Conservation (phyloP, 2,797 vertebrate genomes). For the Acanthurus tractus region DNA sequence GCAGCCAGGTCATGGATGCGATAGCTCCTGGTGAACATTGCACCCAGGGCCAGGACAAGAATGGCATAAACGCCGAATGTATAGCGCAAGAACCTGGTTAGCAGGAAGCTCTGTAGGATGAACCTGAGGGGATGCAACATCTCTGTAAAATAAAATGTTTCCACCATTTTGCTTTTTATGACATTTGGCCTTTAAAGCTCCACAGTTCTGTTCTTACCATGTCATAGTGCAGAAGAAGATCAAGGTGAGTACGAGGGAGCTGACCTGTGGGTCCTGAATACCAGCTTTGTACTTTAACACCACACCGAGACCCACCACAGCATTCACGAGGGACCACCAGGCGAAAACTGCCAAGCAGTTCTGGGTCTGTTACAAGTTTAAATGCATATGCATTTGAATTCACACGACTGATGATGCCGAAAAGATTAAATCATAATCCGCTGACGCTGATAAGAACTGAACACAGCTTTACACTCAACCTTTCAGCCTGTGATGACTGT, state of each 20-base stretch:
- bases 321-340: conserved; percentile 77
- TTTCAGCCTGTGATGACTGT: too few species aligned
- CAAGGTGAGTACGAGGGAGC: conserved; percentile 70
- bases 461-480: too few species aligned
- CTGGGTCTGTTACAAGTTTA: conserved; percentile 69
- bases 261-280: conserved; percentile 63
- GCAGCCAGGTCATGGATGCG: conserved; percentile 31
- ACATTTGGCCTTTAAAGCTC: neutral
- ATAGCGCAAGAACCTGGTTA: conserved; percentile 78
- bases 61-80: conserved; percentile 81
- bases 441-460: too few species aligned
- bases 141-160: neutral
- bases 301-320: conserved; percentile 69
- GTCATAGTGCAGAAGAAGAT: conserved; percentile 46
- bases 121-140: conserved; percentile 73
- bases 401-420: neutral
- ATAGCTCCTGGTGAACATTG: conserved; percentile 77
- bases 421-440: neutral
- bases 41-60: conserved; percentile 77
- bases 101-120: conserved; percentile 77
- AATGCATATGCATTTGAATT: neutral
- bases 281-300: conserved; percentile 65
- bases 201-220: conserved; percentile 64
- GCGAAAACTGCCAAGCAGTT: conserved; percentile 79
- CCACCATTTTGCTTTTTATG: neutral